A percentile compares a stretch with the other conserved stretches of the same genome.
phyloP scores from a whole-genome alignment of 2,888 invertebrate genomes.

The Xanthia icteritia region DNA sequence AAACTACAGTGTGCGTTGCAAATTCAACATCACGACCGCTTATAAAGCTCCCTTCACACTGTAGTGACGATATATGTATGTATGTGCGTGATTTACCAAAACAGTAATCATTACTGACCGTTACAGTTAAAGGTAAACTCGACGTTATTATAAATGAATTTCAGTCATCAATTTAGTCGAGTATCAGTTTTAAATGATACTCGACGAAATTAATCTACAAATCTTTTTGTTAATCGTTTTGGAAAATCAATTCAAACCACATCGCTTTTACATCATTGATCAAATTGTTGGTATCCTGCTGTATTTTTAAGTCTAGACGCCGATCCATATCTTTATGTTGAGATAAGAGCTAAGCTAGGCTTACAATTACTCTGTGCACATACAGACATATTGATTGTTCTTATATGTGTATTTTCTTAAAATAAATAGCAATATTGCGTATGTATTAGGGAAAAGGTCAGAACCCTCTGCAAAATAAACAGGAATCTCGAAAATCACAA shows the following conservation, averaged over 20 bases:
- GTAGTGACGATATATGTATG: background rate
- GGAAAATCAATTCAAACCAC: background rate
- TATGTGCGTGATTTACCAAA: background rate
- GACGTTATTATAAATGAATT: background rate
- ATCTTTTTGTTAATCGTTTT: background rate
- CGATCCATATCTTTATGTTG: background rate
- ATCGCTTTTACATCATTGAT: background rate
- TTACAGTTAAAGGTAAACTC: background rate
- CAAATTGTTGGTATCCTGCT: background rate
- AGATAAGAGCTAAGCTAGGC: background rate
- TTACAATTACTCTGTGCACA: background rate
- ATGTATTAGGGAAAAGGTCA: too few species aligned
- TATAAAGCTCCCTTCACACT: conserved; percentile 29
- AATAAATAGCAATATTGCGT: background rate
- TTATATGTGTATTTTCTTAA: background rate
- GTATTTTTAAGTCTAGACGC: background rate
- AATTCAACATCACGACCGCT: conserved; percentile 33
- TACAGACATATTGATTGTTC: background rate
- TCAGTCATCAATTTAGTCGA: too few species aligned
- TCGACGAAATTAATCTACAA: background rate
- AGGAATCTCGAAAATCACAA: background rate
- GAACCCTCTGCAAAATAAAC: background rate
- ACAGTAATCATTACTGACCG: background rate
- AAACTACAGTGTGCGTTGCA: conserved; percentile 33
- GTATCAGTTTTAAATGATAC: background rate